Evolutionary conservation across 2,113 vertebrate genomes (phyloP).

Genomic region (Hylia prasina): DNA sequence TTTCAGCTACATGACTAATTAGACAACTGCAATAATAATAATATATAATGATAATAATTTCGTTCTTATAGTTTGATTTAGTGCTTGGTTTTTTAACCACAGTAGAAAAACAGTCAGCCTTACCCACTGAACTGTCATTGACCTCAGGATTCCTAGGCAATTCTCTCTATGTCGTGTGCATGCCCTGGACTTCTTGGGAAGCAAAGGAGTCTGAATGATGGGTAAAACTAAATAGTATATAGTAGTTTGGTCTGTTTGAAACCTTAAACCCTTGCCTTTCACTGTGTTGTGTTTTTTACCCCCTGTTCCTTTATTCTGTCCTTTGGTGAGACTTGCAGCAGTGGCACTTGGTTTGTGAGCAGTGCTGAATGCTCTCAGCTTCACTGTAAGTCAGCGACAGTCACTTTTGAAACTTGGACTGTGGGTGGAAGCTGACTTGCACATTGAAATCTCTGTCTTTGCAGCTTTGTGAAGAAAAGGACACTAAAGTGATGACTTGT

Average conservation of each 20-base stretch:
- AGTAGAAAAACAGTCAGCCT: background rate
- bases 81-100: background rate
- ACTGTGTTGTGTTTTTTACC: background rate
- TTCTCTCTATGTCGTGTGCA: background rate
- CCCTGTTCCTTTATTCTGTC: background rate
- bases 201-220: background rate
- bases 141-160: background rate
- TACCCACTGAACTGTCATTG: background rate
- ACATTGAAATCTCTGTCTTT: background rate
- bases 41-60: background rate
- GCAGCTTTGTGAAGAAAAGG: background rate
- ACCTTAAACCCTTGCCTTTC: background rate
- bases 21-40: background rate
- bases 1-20: background rate
- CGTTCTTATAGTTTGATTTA: background rate
- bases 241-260: background rate
- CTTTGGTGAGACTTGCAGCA: background rate
- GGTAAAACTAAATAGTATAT: background rate
- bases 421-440: background rate
- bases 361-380: background rate
- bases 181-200: background rate
- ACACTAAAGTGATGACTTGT: background rate
- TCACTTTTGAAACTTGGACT: background rate
- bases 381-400: background rate
- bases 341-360: background rate